phyloP scores from a whole-genome alignment of 2,113 vertebrate genomes.

The Cervus canadensis region DNA sequence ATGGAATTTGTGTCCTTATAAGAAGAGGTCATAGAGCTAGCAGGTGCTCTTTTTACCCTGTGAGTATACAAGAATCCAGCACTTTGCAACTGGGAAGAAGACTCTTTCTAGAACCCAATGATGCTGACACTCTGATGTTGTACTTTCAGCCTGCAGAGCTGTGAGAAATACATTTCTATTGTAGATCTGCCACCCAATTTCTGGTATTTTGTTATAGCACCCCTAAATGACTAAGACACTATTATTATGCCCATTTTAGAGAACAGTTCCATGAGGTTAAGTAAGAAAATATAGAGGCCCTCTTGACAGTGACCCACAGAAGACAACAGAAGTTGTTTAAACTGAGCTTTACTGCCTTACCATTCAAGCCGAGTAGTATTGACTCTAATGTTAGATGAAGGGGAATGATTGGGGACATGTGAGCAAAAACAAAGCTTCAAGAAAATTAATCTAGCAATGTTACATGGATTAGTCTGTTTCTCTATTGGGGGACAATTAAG shows the following conservation, averaged over 20 bases:
- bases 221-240: not conserved
- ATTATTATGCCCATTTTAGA: not conserved
- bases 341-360: not conserved
- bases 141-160: not conserved
- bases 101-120: not conserved
- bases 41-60: not conserved
- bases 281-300: not conserved
- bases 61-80: not conserved
- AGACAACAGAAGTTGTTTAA: not conserved
- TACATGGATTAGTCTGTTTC: not conserved
- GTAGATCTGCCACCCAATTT: not conserved
- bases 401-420: not conserved
- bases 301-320: not conserved
- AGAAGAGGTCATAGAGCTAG: not conserved
- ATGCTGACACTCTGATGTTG: not conserved
- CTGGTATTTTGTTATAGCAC: not conserved
- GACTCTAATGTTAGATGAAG: not conserved
- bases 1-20: not conserved
- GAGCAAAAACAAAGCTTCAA: slow-evolving; percentile 10
- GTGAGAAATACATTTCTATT: not conserved
- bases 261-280: not conserved
- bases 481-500: not conserved
- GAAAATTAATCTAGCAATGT: not conserved
- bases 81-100: not conserved
- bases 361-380: not conserved